Evolutionary conservation across 2,888 invertebrate genomes (phyloP).

Genomic region (Mylabris sibirica): DNA sequence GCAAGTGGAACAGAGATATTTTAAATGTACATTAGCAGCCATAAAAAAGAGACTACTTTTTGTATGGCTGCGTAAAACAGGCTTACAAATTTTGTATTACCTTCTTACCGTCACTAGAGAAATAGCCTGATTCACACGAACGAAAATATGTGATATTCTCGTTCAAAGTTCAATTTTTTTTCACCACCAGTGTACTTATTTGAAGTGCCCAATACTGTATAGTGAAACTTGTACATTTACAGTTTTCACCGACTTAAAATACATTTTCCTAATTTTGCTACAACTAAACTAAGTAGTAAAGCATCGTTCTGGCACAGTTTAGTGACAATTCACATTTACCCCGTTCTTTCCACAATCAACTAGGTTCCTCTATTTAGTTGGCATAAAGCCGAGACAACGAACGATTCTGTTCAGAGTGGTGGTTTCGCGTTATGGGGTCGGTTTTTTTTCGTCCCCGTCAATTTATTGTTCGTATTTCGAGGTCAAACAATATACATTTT

Average conservation of each 20-base stretch:
- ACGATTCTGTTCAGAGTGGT: conserved; percentile 39
- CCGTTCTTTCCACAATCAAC: not conserved
- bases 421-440: conserved; percentile 44
- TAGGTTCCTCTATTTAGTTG: conserved; percentile 26
- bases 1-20: too few species aligned
- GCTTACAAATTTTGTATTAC: too few species aligned
- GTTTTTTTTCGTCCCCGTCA: conserved; percentile 32
- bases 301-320: conserved; percentile 35
- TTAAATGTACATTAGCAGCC: too few species aligned
- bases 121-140: too few species aligned
- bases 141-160: too few species aligned
- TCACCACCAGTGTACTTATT: too few species aligned
- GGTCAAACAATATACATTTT: conserved; percentile 49
- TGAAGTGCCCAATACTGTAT: too few species aligned
- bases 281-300: conserved; percentile 39
- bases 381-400: conserved; percentile 44
- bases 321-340: conserved; percentile 11
- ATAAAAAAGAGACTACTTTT: too few species aligned
- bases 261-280: conserved; percentile 36
- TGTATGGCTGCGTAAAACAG: too few species aligned
- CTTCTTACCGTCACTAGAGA: too few species aligned
- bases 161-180: too few species aligned
- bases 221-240: conserved; percentile 36
- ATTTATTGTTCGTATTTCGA: conserved; percentile 48
- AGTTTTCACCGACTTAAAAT: conserved; percentile 35